Base-by-base conservation (phyloP, 2,888 invertebrate species). In the Seladonia tumulorum region DNA sequence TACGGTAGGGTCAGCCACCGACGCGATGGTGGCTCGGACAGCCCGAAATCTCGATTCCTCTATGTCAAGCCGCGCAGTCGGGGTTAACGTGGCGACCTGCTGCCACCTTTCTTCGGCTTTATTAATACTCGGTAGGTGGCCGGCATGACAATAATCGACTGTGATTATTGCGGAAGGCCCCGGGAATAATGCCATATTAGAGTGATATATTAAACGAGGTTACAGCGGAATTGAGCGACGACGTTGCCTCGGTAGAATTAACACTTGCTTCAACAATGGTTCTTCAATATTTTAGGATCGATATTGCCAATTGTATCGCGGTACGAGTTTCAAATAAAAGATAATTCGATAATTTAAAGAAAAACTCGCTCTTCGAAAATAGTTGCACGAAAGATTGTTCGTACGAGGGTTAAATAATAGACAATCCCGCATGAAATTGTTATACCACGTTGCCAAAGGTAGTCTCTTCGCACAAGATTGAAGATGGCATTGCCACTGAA, bases 51-150 rank as follows among this genome's bases (percentile, higher is more conserved):
- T 88, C 91, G 89, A 90, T 91, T 89, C 87, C 85, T 91, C 89
- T 84, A 88, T 84, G 89, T 91, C 91, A 88, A 81, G 86, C 45
- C 85, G 85, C 88, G 79, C 86, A 82, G 90, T 87, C 85, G 88
- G 88, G 90, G 88, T 90, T 88, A 90, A 89, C 88, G 86, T 87
- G 90, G 90, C 89, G 88, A 91, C 87, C 89, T 87, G 87, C 87
- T 88, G 90, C 87, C 88, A 91, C 89, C 91, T 93, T 90, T 92
- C 91, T 90, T 90, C 92, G 89, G 89, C 87, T 91, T 93, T 93
- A 93, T 93, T 93, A 93, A 93, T 93, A 93, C 92, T 82, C 92
- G 89, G 92, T 92, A 91, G 93, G 92, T 92, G 92, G 92, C 91
- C 91, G 85, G 80, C 88, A 75, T 82, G 89, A 90, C 90, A 90